A percentile compares a stretch with the other conserved stretches of the same genome.
Evolutionary conservation across 2,113 vertebrate genomes (phyloP).

Genomic region (Sturnus vulgaris): DNA sequence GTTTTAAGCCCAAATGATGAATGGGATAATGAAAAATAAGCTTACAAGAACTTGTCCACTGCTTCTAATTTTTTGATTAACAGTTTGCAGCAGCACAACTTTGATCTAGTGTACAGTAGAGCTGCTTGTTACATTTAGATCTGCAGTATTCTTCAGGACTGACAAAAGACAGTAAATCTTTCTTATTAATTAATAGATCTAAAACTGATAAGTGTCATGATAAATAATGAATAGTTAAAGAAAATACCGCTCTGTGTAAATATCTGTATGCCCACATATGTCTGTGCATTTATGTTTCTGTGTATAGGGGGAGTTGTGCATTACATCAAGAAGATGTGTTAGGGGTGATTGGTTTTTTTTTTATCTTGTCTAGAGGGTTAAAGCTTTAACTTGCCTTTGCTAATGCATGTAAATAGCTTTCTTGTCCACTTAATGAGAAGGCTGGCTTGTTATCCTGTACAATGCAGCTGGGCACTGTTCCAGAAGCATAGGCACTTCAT

Average conservation of each 20-base stretch:
- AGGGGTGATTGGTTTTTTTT: background rate
- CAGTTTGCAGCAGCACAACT: conserved; percentile 44
- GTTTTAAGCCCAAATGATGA: conserved; percentile 18
- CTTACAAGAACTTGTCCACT: conserved; percentile 56
- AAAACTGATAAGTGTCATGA: conserved; percentile 41
- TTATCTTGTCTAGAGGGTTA: conserved; percentile 13
- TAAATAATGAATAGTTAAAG: background rate
- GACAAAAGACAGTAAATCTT: background rate
- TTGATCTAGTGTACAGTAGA: conserved; percentile 17
- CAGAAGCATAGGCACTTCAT: conserved; percentile 40
- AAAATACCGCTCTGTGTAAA: background rate
- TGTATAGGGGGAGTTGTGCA: background rate
- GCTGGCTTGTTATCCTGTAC: conserved; percentile 54
- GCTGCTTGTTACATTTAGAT: conserved; percentile 14
- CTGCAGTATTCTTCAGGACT: background rate
- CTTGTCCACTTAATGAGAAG: conserved; percentile 51
- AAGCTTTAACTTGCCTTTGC: conserved; percentile 18
- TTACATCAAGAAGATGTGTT: background rate
- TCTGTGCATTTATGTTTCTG: background rate
- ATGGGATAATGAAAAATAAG: conserved; percentile 2
- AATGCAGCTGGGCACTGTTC: conserved; percentile 30
- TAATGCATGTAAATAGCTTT: conserved; percentile 47
- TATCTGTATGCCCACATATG: background rate
- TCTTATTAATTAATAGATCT: conserved; percentile 16
- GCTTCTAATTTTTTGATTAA: conserved; percentile 56